Base-by-base conservation (phyloP, 2,797 vertebrate genomes). In the Poeciliopsis turneri region DNA sequence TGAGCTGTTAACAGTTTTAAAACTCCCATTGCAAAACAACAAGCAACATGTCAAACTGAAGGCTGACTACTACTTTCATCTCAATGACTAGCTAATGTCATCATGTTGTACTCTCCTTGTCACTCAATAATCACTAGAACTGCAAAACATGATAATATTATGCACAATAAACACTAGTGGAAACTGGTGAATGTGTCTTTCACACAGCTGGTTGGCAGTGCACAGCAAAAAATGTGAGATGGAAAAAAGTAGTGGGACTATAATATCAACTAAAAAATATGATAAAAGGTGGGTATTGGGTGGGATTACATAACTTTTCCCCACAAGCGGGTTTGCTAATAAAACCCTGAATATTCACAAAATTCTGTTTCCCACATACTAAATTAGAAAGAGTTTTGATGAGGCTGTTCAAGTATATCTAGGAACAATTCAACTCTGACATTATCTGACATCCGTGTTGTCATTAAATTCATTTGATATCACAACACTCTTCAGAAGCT, bases 401-500 rank as follows among this genome's bases (percentile, higher is more conserved):
- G 9, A 78, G 66, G 70, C 43, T 55, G 25, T 59, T 79, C n/a
- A 10, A 74, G 47, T 41, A 66, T 47, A 78, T 49, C 18, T 51
- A 30, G 72, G 43, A 16, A 84, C 30, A 80, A 84, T 53, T 70
- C 30, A 78, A 71, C 43, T 72, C n/a, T 30, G 73, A 80, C 66
- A 76, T 78, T 81, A 41, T 25, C 20, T 82, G 53, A 70, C 0
- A 83, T 76, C 72, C 46, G 36, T 59, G 78, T 18, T 30, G 77
- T 84, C 78, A 85, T 81, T 72, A 82, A 84, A 84, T 72, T 66
- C 55, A 79, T 84, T 90, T 87, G 78, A 86, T 71, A 5, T 82
- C 66, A 84, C 87, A 87, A 86, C 82, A 84, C 84, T 82, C 39
- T 91, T 92, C 79, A 72, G 86, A 80, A 69, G 72, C 83, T 78